These are phyloP conservation scores for Brachirus orientalis DNA, from an alignment of 2,113 vertebrate genomes.

Conservation along the genomic window DNA sequence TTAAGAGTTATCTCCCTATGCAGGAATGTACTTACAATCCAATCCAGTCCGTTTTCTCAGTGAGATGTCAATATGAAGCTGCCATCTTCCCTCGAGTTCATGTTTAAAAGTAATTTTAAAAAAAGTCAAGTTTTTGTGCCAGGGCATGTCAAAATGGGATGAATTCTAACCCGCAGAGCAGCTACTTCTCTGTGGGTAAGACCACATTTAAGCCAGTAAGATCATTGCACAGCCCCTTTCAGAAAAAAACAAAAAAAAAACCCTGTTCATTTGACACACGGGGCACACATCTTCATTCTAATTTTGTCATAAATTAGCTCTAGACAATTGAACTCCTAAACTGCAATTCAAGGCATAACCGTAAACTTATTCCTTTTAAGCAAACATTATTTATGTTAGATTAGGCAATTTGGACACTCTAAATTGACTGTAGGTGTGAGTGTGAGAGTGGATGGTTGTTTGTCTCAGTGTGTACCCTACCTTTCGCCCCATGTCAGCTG, in stretches of 20 bases:
- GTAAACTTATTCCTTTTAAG: no score
- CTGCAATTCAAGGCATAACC: no score
- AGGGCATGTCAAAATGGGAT: conserved; percentile 22
- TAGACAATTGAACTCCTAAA: conserved; percentile 3
- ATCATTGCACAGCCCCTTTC: background rate
- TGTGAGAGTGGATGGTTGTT: no score
- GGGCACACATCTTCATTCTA: background rate
- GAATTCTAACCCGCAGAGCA: background rate
- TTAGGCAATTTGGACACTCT: no score
- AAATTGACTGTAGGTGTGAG: no score
- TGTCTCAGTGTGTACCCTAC: no score
- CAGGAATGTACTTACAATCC: background rate
- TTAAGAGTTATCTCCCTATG: background rate
- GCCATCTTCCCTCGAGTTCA: background rate
- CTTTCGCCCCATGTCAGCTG: no score
- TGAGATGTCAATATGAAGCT: background rate
- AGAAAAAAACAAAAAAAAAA: background rate
- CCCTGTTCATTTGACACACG: background rate
- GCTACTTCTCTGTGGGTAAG: background rate
- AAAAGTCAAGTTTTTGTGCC: conserved; percentile 6
- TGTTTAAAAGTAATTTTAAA: conserved; percentile 21
- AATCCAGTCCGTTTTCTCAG: conserved; percentile 2
- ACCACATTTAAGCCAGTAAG: background rate
- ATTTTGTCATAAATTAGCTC: background rate
- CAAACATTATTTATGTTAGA: no score